Conservation (phyloP, 2,113 vertebrate species). For the Pedionomus torquatus region DNA sequence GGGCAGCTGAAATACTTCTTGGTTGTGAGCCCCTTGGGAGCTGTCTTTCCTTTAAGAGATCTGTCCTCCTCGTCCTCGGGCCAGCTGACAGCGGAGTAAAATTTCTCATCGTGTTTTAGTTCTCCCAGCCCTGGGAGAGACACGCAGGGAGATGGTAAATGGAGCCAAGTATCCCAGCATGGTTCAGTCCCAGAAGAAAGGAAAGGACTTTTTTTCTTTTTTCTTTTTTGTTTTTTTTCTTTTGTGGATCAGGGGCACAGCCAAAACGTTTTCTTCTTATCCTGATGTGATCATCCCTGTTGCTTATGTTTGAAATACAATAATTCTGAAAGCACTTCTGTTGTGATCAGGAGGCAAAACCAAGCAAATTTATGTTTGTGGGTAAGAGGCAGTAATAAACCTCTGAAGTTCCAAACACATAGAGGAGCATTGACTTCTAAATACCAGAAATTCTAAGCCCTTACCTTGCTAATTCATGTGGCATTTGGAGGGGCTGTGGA, state of each 20-base stretch:
- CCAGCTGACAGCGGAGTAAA: conserved; percentile 37
- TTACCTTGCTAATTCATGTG: conserved; percentile 67
- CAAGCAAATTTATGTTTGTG: background rate
- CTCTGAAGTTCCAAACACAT: background rate
- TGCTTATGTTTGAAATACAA: background rate
- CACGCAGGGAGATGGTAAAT: background rate
- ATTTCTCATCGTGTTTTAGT: conserved; percentile 35
- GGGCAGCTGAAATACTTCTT: conserved; percentile 23
- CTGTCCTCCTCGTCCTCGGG: conserved; percentile 10
- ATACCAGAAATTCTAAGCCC: conserved; percentile 64
- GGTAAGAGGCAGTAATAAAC: conserved; percentile 28
- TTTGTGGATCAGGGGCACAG: background rate
- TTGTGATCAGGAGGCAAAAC: background rate
- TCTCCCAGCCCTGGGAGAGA: conserved; percentile 39
- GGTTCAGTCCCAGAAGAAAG: conserved; percentile 12
- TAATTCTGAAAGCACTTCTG: background rate
- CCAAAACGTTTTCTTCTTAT: background rate
- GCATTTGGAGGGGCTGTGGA: conserved; percentile 58
- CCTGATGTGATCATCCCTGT: background rate
- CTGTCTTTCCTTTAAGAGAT: conserved; percentile 28
- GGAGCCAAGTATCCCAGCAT: background rate
- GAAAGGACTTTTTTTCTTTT: background rate
- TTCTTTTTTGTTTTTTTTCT: background rate
- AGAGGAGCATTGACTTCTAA: conserved; percentile 61
- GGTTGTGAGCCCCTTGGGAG: conserved; percentile 44